These are phyloP conservation scores for Scopus umbretta DNA, from an alignment of 2,113 vertebrate genomes.

Conservation along the genomic window DNA sequence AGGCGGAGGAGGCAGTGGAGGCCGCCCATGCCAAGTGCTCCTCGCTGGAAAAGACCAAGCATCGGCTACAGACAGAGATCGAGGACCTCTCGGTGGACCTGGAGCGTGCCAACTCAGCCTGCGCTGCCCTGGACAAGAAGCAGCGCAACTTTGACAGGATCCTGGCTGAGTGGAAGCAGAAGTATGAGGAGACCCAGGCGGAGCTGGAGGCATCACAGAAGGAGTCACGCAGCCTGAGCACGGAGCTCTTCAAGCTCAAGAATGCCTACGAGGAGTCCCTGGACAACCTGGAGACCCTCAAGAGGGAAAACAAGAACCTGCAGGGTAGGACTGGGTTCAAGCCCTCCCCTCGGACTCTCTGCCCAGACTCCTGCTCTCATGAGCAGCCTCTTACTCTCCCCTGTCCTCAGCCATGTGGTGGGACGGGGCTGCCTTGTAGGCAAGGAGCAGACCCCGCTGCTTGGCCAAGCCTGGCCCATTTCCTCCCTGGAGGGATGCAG, in stretches of 20 bases:
- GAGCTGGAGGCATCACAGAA: constrained; percentile 89
- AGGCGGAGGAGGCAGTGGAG: constrained; percentile 86
- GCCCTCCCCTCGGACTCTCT: not conserved
- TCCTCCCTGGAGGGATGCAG: not conserved
- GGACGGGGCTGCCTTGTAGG: not conserved
- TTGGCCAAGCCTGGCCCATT: not conserved
- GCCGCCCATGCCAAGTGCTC: constrained; percentile 86
- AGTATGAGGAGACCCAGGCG: constrained; percentile 86
- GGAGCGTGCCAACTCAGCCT: constrained; percentile 84
- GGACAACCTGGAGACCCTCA: constrained; percentile 87
- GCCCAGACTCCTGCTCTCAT: not conserved
- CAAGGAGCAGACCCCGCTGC: not conserved
- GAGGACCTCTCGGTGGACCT: constrained; percentile 89
- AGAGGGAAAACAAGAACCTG: constrained; percentile 93
- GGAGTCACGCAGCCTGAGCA: constrained; percentile 86
- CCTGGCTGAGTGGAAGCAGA: constrained; percentile 86
- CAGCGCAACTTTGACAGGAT: constrained; percentile 89
- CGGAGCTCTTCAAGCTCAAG: constrained; percentile 91
- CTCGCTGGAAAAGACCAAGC: constrained; percentile 91
- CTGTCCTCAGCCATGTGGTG: not conserved
- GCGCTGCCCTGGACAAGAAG: constrained; percentile 86
- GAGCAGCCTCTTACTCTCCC: not conserved
- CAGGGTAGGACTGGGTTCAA: constrained; percentile 73
- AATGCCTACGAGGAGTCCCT: constrained; percentile 89
- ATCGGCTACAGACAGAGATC: constrained; percentile 88